Evolutionary conservation across 2,888 invertebrate species (phyloP).

Genomic region (Drosophila lutescens): DNA sequence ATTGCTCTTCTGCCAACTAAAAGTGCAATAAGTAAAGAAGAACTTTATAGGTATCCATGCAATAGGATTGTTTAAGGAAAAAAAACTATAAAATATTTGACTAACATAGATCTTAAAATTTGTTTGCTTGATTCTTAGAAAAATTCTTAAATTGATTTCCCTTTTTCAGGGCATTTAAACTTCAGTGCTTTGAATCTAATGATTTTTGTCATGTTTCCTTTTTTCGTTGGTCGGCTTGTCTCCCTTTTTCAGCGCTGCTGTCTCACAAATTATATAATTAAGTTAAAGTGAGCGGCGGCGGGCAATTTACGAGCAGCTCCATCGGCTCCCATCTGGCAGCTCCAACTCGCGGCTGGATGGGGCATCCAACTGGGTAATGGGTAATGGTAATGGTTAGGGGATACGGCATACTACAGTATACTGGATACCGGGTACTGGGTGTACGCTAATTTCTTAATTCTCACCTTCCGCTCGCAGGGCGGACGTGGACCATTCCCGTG

Average conservation of each 20-base stretch:
- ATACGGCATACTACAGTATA: not conserved
- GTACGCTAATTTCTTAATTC: slow-evolving; percentile 81
- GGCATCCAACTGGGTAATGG: slow-evolving; percentile 10
- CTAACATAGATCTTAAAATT: no score
- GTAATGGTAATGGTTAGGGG: slow-evolving; percentile 2
- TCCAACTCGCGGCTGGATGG: slow-evolving; percentile 21
- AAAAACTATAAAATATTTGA: no score
- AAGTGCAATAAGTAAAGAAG: no score
- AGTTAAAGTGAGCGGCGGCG: slow-evolving; percentile 73
- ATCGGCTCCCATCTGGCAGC: slow-evolving; percentile 37
- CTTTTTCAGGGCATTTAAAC: slow-evolving; percentile 14
- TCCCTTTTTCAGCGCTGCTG: slow-evolving; percentile 35
- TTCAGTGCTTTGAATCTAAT: not conserved
- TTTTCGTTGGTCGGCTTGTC: slow-evolving; percentile 23
- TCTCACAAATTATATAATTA: slow-evolving; percentile 76
- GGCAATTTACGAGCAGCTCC: slow-evolving; percentile 48
- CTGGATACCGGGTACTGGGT: slow-evolving; percentile 3
- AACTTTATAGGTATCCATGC: no score
- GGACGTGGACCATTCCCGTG: slow-evolving; percentile 58
- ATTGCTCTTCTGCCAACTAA: no score
- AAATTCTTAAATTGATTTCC: not conserved
- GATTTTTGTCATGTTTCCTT: slow-evolving; percentile 11
- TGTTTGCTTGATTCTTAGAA: no score
- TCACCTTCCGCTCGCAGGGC: slow-evolving; percentile 79
- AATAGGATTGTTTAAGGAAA: no score